These are phyloP conservation scores for Dastarcus helophoroides DNA, from an alignment of 2,888 invertebrate species.

Conservation along the genomic window DNA sequence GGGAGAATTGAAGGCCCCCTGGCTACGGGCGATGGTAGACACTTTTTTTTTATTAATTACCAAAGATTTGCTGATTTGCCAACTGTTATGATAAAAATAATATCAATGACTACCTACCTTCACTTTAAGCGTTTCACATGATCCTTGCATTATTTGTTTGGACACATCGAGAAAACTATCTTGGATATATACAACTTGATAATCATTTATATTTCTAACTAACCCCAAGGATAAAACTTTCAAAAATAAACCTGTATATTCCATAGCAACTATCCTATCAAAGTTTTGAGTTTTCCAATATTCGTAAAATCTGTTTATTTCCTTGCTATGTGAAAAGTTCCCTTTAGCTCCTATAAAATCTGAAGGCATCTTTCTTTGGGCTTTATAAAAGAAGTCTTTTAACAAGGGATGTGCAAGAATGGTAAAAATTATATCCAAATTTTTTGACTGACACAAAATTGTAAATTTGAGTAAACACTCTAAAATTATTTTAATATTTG, in stretches of 20 bases:
- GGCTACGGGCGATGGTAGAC: too few relatives aligned
- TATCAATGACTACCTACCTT: conserved; percentile 16
- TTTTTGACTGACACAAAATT: conserved; percentile 18
- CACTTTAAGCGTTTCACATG: conserved; percentile 12
- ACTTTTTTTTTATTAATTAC: too few relatives aligned
- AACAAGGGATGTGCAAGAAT: conserved; percentile 21
- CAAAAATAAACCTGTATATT: conserved; percentile 18
- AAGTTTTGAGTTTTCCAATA: conserved; percentile 15
- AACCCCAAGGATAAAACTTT: conserved; percentile 20
- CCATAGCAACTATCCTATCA: conserved; percentile 14
- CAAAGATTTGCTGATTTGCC: not conserved
- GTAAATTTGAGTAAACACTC: conserved; percentile 19
- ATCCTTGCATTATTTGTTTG: conserved; percentile 13
- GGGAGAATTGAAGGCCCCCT: too few relatives aligned
- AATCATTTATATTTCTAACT: conserved; percentile 15
- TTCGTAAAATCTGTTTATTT: conserved; percentile 18
- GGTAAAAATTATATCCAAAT: conserved; percentile 24
- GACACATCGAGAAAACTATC: conserved; percentile 19
- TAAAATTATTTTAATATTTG: conserved; percentile 11
- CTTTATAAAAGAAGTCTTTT: conserved; percentile 14
- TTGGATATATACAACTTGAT: conserved; percentile 20
- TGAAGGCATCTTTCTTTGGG: conserved; percentile 17
- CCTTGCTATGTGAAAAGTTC: conserved; percentile 15
- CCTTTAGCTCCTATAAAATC: conserved; percentile 18
- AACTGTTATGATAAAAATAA: not conserved